Evolutionary conservation across 2,797 vertebrate species (phyloP).

Genomic region (Pitangus sulphuratus): DNA sequence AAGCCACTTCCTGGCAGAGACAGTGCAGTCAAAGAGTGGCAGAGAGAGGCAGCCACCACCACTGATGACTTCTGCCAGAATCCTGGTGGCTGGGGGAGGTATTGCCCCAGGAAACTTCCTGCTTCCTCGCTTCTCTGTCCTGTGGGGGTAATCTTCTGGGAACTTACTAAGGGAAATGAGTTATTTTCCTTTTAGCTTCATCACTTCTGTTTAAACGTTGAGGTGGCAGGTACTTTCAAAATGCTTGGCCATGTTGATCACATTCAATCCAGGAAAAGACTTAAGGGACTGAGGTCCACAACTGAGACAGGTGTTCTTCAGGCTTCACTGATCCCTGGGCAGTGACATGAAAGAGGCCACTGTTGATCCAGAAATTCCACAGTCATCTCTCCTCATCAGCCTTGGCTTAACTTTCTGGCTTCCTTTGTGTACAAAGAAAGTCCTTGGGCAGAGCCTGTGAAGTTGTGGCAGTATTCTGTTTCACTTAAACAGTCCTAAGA

Average conservation of each 20-base stretch:
- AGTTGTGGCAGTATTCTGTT: not conserved
- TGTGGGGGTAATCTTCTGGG: not conserved
- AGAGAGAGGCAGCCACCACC: not conserved
- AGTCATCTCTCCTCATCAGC: not conserved
- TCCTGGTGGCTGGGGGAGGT: not conserved
- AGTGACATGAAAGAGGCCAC: not conserved
- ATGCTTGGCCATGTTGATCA: not conserved
- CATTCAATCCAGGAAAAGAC: not conserved
- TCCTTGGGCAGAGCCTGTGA: not conserved
- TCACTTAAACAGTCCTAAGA: not conserved
- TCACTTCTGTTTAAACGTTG: not conserved
- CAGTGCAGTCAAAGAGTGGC: not conserved
- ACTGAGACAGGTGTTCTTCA: not conserved
- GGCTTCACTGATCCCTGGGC: not conserved
- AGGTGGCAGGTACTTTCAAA: not conserved
- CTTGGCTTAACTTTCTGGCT: not conserved
- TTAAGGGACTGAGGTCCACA: fast-evolving
- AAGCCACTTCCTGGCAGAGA: not conserved
- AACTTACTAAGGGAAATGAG: fast-evolving
- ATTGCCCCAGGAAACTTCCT: not conserved
- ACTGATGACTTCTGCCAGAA: not conserved
- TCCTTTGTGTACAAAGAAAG: not conserved
- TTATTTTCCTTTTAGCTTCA: not conserved
- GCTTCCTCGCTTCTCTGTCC: not conserved
- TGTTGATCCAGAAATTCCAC: not conserved